Evolutionary conservation across 1,140 invertebrate genomes (phyloP).

Genomic region (Sweltsa coloradensis): DNA sequence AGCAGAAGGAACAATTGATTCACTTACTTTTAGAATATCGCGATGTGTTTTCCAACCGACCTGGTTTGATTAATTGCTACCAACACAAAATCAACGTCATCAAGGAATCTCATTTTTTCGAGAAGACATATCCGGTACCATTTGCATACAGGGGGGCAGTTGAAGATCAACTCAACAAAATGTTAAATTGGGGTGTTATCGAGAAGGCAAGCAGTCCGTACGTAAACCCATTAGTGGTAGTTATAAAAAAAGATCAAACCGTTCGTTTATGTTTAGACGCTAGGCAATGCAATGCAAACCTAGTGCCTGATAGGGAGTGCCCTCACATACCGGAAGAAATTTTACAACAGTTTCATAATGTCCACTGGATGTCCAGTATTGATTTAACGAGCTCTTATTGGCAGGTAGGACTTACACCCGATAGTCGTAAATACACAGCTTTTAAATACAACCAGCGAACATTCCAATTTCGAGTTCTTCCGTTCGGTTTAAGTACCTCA

Average conservation of each 20-base stretch:
- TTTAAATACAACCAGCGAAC: not conserved
- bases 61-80: too few species aligned
- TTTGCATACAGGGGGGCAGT: not conserved
- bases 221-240: not conserved
- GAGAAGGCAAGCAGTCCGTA: not conserved
- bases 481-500: not conserved
- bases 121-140: not conserved
- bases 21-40: too few species aligned
- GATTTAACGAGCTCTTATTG: not conserved
- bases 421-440: not conserved
- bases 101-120: too few species aligned
- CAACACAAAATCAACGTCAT: too few species aligned
- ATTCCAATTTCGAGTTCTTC: not conserved
- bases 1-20: too few species aligned
- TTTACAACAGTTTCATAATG: not conserved
- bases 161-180: not conserved
- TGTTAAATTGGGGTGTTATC: not conserved
- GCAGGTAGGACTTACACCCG: not conserved
- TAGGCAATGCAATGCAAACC: not conserved
- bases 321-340: not conserved
- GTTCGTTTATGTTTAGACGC: constrained; percentile 3
- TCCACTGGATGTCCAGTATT: not conserved
- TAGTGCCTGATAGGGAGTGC: not conserved
- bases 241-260: constrained; percentile 1
- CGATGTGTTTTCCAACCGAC: too few species aligned